A percentile compares a stretch with the other conserved stretches of the same genome.
Evolutionary conservation across 2,888 invertebrate species (phyloP).

Genomic region (Zaprionus bogoriensis): DNA sequence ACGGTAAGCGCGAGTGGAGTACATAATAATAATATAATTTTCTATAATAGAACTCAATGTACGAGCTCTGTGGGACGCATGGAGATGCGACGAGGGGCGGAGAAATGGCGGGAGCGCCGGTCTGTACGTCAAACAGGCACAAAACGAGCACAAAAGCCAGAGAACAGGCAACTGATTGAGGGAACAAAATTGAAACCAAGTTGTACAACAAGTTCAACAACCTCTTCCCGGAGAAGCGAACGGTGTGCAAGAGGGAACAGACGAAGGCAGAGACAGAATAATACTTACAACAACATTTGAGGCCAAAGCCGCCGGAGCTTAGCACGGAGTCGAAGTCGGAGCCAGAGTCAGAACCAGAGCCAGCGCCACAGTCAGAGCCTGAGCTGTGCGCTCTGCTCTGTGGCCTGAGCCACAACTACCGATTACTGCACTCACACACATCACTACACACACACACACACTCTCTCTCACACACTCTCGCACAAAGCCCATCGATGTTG

Average conservation of each 20-base stretch:
- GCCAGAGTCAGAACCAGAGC: conserved; percentile 31
- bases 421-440: conserved; percentile 67
- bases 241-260: conserved; percentile 13
- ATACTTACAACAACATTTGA: conserved; percentile 57
- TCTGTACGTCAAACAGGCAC: conserved; percentile 21
- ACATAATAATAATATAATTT: conserved; percentile 78
- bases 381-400: conserved; percentile 27
- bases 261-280: conserved; percentile 14
- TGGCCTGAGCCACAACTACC: conserved; percentile 59
- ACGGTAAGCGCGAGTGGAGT: conserved; percentile 64
- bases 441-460: conserved; percentile 31
- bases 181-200: conserved; percentile 64
- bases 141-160: conserved; percentile 56
- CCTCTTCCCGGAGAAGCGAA: conserved; percentile 31
- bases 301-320: conserved; percentile 44
- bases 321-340: neutral
- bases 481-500: conserved; percentile 29
- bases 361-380: conserved; percentile 13
- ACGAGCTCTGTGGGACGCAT: conserved; percentile 8
- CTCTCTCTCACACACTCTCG: conserved; percentile 36
- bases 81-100: neutral
- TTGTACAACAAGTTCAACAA: conserved; percentile 68
- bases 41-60: conserved; percentile 70
- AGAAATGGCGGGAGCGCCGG: conserved; percentile 9
- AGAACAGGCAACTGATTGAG: conserved; percentile 72